Conservation (phyloP, 1,140 invertebrate species). For the Brachionus rubens region DNA sequence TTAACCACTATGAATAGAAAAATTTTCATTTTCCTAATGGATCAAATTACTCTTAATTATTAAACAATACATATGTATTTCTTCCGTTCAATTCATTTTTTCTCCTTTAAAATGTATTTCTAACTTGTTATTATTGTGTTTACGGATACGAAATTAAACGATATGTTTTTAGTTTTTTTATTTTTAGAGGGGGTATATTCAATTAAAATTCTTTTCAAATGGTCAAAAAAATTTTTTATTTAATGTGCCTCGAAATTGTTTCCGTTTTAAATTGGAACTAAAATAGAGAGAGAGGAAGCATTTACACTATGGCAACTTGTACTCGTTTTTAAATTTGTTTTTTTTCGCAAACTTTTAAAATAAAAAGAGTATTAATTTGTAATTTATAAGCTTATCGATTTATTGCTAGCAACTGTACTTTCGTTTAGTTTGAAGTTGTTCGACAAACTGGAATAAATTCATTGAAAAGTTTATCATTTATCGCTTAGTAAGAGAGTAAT, state of each 20-base stretch:
- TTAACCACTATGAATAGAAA: conserved; percentile 5
- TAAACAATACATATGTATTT: conserved; percentile 25
- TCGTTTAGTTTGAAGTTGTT: conserved; percentile 1
- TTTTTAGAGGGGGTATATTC: conserved; percentile 1
- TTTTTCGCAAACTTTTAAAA: too few species aligned
- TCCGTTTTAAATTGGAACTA: conserved; percentile 26
- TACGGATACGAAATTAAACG: conserved; percentile 13
- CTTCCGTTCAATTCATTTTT: conserved; percentile 11
- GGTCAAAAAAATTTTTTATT: neutral
- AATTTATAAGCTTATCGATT: conserved; percentile 34
- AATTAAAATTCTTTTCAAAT: conserved; percentile 21
- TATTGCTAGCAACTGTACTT: conserved; percentile 25
- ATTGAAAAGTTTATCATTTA: conserved; percentile 31
- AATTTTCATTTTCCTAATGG: neutral
- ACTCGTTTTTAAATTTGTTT: too few species aligned
- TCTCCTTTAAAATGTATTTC: conserved; percentile 7
- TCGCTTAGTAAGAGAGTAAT: neutral
- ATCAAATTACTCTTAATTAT: conserved; percentile 45
- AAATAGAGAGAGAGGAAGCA: neutral
- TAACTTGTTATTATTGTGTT: conserved; percentile 34
- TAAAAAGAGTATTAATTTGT: conserved; percentile 6
- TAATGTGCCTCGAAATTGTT: neutral
- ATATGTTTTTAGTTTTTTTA: neutral
- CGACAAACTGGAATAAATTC: neutral
- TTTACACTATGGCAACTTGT: neutral